Evolutionary conservation across 2,888 invertebrate genomes (phyloP), one percentile per base, ranked within the genome.

Genomic region (Erebia ligea): DNA sequence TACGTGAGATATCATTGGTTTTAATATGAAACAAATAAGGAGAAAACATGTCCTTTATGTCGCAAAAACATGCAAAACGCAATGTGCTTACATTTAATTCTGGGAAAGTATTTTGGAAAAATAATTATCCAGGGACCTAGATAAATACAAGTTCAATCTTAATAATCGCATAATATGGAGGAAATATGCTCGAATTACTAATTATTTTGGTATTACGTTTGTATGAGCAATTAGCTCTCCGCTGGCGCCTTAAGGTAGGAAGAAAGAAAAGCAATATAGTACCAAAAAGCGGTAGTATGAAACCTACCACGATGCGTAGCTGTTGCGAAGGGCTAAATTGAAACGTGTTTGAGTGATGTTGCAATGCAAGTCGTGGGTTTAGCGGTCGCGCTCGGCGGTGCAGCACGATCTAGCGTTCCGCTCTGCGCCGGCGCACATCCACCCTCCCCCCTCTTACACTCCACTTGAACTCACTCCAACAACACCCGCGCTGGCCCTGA

Each of bases 401-500:
- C 92, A 88, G 89, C 92, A 93, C 92, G 92, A 92, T 92, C 92
- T 92, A 86, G 84, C 91, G 92, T 92, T 93, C 91, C 92, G 92
- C 90, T 91, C 79, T 86, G 86, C 89, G 90, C 87, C 81, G 85
- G 84, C 86, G 83, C 83, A 83, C 77, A 75, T 76, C 81, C 80
- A 80, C 80, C 82, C 80, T 81, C 76, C 79, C 62, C 67, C 70
- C 50, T 63, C 79, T 75, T 77, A 72, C 73, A 67, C 73, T 67
- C 70, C 66, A 50, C 72, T 72, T 78, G 79, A 81, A 80, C 80
- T 80, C 79, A 72, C 77, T 52, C 58, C 73, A 68, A 65, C 61
- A 72, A 64, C 77, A 68, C 76, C 77, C 72, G 72, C 77, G 78
- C 82, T 83, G 91, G 90, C 92, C 92, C 91, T 92, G 92, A 92